A percentile compares a stretch with the other conserved stretches of the same genome.
These are phyloP conservation scores for Heliconius ismenius DNA, from an alignment of 2,888 invertebrate species.

Conservation along the genomic window DNA sequence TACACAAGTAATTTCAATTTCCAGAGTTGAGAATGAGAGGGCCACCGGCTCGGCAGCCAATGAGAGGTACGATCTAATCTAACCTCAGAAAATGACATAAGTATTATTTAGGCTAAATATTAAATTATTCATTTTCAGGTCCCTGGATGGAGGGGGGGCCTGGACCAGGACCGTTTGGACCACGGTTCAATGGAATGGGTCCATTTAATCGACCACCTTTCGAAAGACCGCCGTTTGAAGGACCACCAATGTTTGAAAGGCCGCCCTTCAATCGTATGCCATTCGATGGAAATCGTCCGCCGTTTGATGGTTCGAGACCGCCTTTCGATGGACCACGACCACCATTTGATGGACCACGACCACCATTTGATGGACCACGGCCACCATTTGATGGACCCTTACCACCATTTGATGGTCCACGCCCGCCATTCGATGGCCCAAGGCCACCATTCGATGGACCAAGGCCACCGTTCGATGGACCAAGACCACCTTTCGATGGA, in stretches of 20 bases:
- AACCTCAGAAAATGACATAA: conserved; percentile 5
- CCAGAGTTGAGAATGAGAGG: conserved; percentile 78
- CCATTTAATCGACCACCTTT: conserved; percentile 62
- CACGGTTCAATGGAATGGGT: conserved; percentile 74
- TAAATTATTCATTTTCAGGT: conserved; percentile 56
- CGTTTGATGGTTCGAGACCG: conserved; percentile 59
- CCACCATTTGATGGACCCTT: too few relatives aligned
- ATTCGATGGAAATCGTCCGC: conserved; percentile 61
- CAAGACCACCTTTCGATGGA: conserved; percentile 62
- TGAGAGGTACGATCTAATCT: conserved; percentile 63
- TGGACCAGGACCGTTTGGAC: conserved; percentile 60
- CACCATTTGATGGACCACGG: conserved; percentile 58
- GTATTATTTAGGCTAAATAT: conserved; percentile 20
- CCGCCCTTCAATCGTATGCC: conserved; percentile 61
- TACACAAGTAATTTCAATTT: conserved; percentile 60
- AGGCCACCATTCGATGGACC: conserved; percentile 53
- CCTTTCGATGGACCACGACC: conserved; percentile 53
- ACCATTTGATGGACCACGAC: conserved; percentile 57
- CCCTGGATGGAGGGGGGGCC: conserved; percentile 74
- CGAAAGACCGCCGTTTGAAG: conserved; percentile 63
- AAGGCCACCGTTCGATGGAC: conserved; percentile 53
- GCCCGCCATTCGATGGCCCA: conserved; percentile 54
- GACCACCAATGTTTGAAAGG: conserved; percentile 57
- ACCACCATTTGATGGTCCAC: conserved; percentile 52
- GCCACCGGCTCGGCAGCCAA: conserved; percentile 63